These are phyloP conservation scores for Drosophila longiperda DNA, from an alignment of 2,888 invertebrate genomes.

Conservation along the genomic window DNA sequence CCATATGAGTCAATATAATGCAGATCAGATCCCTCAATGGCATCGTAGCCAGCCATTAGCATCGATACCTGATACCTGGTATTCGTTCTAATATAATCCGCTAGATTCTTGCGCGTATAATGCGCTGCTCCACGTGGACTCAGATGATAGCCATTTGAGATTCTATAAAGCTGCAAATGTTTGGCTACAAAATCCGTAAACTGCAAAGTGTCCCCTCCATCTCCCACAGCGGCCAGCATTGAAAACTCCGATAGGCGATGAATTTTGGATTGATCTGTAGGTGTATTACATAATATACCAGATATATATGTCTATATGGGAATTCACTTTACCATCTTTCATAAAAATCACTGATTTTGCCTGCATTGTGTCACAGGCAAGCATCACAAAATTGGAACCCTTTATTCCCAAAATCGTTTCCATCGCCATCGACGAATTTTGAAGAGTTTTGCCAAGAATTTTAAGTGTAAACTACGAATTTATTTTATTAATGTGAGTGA, in stretches of 20 bases:
- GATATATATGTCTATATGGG: constrained; percentile 70
- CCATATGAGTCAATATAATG: constrained; percentile 98
- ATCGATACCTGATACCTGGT: constrained; percentile 85
- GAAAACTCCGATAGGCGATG: constrained; percentile 94
- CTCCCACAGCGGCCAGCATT: constrained; percentile 96
- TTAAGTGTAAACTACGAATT: not conserved
- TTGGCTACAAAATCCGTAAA: constrained; percentile 98
- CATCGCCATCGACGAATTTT: constrained; percentile 85
- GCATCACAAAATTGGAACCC: constrained; percentile 94
- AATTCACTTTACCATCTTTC: constrained; percentile 86
- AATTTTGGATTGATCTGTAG: constrained; percentile 95
- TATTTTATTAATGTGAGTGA: constrained; percentile 22
- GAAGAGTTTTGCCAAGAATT: not conserved
- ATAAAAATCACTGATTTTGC: constrained; percentile 95
- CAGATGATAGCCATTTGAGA: constrained; percentile 97
- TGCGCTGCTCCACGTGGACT: constrained; percentile 95
- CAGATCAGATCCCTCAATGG: constrained; percentile 92
- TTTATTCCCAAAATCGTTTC: constrained; percentile 96
- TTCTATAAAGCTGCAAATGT: constrained; percentile 98
- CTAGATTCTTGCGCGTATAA: constrained; percentile 95
- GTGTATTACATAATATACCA: not conserved
- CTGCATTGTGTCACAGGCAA: constrained; percentile 95
- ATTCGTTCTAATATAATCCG: constrained; percentile 94
- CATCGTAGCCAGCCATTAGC: constrained; percentile 87
- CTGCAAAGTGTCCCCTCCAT: constrained; percentile 96